Evolutionary conservation across 1,140 invertebrate genomes (phyloP).

Genomic region (Drosophila serrata): DNA sequence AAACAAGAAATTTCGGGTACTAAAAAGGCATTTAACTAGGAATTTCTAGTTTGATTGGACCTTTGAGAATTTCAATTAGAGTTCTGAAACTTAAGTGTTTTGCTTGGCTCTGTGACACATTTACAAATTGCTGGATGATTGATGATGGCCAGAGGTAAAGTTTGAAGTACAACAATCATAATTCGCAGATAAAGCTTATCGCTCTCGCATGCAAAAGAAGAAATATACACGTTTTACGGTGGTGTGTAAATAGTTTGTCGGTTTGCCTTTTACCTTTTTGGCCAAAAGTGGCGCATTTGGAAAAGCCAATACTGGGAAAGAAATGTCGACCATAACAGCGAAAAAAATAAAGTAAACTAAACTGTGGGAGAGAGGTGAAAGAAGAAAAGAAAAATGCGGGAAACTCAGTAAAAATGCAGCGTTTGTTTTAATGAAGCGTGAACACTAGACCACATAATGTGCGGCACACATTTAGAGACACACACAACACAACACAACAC

Average conservation of each 20-base stretch:
- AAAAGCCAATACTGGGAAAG: slow-evolving; percentile 23
- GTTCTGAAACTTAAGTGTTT: slow-evolving; percentile 41
- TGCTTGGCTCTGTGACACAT: slow-evolving; percentile 58
- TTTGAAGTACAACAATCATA: slow-evolving; percentile 60
- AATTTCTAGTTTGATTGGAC: slow-evolving; percentile 7
- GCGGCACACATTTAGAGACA: slow-evolving; percentile 72
- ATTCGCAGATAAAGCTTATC: slow-evolving; percentile 73
- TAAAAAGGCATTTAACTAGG: slow-evolving; percentile 32
- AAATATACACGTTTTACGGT: slow-evolving; percentile 49
- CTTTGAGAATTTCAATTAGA: slow-evolving; percentile 25
- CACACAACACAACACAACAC: too few species aligned
- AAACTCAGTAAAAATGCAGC: slow-evolving; percentile 57
- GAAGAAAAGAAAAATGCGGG: slow-evolving; percentile 45
- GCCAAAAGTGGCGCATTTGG: slow-evolving; percentile 56
- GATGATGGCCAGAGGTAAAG: slow-evolving; percentile 42
- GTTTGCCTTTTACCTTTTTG: slow-evolving; percentile 26
- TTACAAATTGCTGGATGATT: slow-evolving; percentile 53
- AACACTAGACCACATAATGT: slow-evolving; percentile 83
- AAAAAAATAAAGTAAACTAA: slow-evolving; percentile 19
- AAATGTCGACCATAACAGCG: slow-evolving; percentile 39
- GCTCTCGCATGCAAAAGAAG: slow-evolving; percentile 53
- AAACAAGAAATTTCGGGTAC: slow-evolving; percentile 37
- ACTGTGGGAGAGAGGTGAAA: slow-evolving; percentile 9
- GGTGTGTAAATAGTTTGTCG: slow-evolving; percentile 67
- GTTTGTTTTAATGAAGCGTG: slow-evolving; percentile 78